Conservation (phyloP, 2,888 invertebrate genomes). For the Trichogramma evanescens region DNA sequence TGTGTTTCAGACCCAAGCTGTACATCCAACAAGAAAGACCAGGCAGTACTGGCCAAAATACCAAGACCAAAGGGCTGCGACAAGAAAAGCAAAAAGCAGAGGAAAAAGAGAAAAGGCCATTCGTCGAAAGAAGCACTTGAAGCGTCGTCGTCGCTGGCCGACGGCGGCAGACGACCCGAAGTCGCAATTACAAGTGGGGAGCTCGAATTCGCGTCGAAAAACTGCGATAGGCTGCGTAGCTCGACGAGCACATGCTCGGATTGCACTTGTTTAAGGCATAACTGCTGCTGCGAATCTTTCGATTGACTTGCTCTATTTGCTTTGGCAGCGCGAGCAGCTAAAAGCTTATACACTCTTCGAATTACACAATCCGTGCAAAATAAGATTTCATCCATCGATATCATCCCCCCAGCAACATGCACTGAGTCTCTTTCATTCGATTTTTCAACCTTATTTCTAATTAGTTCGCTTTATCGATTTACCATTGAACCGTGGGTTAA, state of each 20-base stretch:
- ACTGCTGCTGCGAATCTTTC: conserved; percentile 1
- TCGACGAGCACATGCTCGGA: neutral
- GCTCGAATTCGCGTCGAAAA: neutral
- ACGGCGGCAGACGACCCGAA: neutral
- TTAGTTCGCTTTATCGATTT: too few species aligned
- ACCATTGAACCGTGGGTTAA: too few species aligned
- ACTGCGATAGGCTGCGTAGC: neutral
- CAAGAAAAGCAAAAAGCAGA: neutral
- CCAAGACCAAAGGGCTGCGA: conserved; percentile 19
- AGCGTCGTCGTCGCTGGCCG: neutral
- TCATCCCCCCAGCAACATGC: too few species aligned
- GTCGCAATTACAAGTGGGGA: neutral
- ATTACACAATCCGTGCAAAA: too few species aligned
- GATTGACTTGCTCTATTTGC: neutral
- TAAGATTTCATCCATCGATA: too few species aligned
- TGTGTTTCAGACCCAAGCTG: too few species aligned
- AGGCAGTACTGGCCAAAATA: conserved; percentile 28
- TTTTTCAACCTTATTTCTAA: too few species aligned
- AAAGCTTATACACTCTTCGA: too few species aligned
- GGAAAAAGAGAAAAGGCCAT: neutral
- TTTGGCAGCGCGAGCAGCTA: too few species aligned
- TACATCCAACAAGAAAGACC: conserved; percentile 22
- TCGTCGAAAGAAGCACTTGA: neutral
- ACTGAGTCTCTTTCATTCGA: too few species aligned
- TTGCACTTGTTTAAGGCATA: conserved; percentile 6